Percentiles rank a stretch among this genome's conserved stretches.
Evolutionary conservation across 2,797 vertebrate genomes (phyloP).

Genomic region (Cyprinella venusta): DNA sequence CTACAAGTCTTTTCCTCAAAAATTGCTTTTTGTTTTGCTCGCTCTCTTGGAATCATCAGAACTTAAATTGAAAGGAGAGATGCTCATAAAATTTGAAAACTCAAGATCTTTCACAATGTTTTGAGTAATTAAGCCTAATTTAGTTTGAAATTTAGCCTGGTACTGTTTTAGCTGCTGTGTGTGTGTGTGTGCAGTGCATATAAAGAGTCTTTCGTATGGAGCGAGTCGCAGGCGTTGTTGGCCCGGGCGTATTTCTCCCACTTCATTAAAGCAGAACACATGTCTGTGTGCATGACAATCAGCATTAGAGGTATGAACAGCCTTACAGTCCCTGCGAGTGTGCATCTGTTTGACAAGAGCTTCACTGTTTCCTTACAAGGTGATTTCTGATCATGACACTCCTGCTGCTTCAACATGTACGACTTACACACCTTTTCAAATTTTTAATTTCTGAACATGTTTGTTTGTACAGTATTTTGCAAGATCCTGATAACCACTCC

Average conservation of each 20-base stretch:
- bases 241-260: constrained; percentile 14
- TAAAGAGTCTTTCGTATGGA: constrained; percentile 24
- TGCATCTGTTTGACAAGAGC: not conserved
- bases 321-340: not conserved
- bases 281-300: constrained; percentile 23
- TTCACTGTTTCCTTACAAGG: not conserved
- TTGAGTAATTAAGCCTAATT: too few species aligned
- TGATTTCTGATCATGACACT: not conserved
- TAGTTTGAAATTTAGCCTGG: not conserved
- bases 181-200: not conserved
- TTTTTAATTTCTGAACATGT: too few species aligned
- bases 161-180: not conserved
- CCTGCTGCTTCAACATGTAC: not conserved
- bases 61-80: not conserved
- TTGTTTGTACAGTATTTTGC: not conserved
- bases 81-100: not conserved
- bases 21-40: not conserved
- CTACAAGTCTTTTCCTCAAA: not conserved
- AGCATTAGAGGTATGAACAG: constrained; percentile 10
- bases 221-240: constrained; percentile 1
- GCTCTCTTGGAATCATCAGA: not conserved
- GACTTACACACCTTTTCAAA: not conserved
- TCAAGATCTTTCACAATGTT: constrained; percentile 6
- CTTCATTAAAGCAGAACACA: constrained; percentile 25
- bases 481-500: not conserved